Percentiles rank a stretch among this genome's conserved stretches.
Conservation (phyloP, 2,797 vertebrate species). For the Micrastur ruficollis region DNA sequence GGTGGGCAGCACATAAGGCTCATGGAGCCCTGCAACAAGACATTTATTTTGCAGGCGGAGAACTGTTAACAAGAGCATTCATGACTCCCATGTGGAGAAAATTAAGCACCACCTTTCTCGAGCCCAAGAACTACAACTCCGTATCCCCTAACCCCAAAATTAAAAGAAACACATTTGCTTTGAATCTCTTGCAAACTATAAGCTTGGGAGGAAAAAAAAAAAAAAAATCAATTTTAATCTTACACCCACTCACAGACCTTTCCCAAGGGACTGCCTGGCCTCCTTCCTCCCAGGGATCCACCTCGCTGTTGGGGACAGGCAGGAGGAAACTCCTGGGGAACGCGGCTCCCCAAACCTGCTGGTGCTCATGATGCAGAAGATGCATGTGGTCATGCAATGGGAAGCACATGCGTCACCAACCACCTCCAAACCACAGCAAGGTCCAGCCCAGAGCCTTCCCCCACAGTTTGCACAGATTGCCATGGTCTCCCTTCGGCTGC, state of each 20-base stretch:
- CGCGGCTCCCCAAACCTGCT: fast-evolving
- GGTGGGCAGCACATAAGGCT: neutral
- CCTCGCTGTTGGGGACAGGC: fast-evolving
- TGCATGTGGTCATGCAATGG: fast-evolving
- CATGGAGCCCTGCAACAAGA: fast-evolving
- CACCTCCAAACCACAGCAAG: neutral
- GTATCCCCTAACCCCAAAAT: neutral
- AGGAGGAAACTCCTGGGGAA: neutral
- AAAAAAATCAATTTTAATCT: neutral
- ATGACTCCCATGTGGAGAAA: neutral
- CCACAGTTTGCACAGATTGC: fast-evolving
- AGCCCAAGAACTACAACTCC: neutral
- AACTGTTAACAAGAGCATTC: neutral
- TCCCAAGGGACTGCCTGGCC: neutral
- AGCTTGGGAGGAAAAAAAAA: neutral
- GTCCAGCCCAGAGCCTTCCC: neutral
- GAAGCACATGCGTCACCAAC: fast-evolving
- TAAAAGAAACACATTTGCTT: neutral
- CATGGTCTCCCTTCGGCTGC: fast-evolving
- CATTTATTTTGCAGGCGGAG: neutral
- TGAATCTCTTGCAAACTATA: neutral
- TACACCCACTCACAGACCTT: neutral
- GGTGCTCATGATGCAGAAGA: neutral
- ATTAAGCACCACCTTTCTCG: neutral
- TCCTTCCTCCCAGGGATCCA: neutral